Percentiles rank a stretch among this genome's conserved stretches.
These are phyloP conservation scores for Triplophysa bombifrons DNA, from an alignment of 2,797 vertebrate genomes.

Conservation along the genomic window DNA sequence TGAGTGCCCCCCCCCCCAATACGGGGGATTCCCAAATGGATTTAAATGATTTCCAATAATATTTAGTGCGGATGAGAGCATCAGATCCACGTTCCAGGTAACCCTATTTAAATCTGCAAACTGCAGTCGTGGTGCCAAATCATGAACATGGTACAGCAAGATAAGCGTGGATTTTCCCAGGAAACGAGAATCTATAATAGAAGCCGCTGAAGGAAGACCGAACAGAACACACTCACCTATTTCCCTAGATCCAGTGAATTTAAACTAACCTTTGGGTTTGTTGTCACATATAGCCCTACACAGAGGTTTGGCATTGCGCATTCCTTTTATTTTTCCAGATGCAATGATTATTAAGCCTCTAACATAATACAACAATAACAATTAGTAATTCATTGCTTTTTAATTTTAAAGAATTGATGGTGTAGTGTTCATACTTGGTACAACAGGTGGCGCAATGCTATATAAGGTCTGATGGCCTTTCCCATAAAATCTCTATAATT, in stretches of 20 bases:
- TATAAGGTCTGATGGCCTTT: not conserved
- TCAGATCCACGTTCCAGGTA: conserved; percentile 72
- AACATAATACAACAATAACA: not conserved
- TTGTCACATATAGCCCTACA: not conserved
- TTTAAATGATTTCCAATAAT: conserved; percentile 65
- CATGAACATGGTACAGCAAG: conserved; percentile 33
- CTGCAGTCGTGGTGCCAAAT: conserved; percentile 60
- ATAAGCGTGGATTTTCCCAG: conserved; percentile 38
- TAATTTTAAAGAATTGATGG: not conserved
- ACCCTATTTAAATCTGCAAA: conserved; percentile 68
- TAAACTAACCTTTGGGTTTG: not conserved
- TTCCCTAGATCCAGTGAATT: not conserved
- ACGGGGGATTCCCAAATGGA: conserved; percentile 54
- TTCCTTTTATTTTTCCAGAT: not conserved
- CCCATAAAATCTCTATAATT: not conserved
- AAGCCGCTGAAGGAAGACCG: conserved; percentile 2
- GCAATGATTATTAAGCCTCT: not conserved
- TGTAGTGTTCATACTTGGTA: not conserved
- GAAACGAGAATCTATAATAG: conserved; percentile 13
- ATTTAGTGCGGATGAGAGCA: conserved; percentile 64
- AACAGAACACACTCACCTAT: conserved; percentile 18
- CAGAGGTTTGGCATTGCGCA: not conserved
- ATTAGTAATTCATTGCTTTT: not conserved
- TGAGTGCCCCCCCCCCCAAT: conserved; percentile 51
- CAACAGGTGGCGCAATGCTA: not conserved